phyloP scores from a whole-genome alignment of 37 sponge, comb jelly and placozoan species.

The Beroe forskalii region DNA sequence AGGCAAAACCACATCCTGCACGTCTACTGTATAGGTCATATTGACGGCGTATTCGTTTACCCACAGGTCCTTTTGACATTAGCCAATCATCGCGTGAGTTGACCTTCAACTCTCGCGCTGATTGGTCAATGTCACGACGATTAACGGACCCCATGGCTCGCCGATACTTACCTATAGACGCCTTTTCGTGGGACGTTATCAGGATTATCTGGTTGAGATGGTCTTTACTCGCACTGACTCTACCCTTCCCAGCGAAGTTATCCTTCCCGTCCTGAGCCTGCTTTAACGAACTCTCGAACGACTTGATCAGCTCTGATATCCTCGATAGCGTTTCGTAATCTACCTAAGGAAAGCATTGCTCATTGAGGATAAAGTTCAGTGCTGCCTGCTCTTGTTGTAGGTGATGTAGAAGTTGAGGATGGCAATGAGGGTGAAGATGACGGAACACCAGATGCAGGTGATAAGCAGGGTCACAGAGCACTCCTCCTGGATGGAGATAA shows the following conservation, averaged over 20 bases:
- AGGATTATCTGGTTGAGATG: constrained; percentile 10
- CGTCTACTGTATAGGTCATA: too few species aligned
- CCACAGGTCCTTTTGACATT: too few species aligned
- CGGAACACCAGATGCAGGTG: background rate
- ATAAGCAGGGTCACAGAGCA: constrained; percentile 19
- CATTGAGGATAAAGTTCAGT: too few species aligned
- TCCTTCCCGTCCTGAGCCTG: too few species aligned
- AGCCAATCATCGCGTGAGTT: too few species aligned
- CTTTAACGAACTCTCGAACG: background rate
- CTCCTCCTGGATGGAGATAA: too few species aligned
- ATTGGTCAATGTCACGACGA: too few species aligned
- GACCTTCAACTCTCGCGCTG: too few species aligned
- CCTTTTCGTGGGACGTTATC: background rate
- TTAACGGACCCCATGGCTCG: background rate
- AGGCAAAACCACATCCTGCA: too few species aligned
- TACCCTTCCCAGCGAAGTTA: too few species aligned
- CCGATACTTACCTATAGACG: background rate
- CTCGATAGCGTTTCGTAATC: background rate
- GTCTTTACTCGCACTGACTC: background rate
- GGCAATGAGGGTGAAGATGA: background rate
- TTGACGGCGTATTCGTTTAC: too few species aligned
- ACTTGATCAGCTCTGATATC: constrained; percentile 1
- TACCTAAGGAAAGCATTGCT: too few species aligned
- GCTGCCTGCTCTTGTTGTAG: background rate
- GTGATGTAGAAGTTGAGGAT: constrained; percentile 29